These are phyloP conservation scores for Nymphalis io DNA, from an alignment of 1,140 invertebrate species.

Conservation along the genomic window DNA sequence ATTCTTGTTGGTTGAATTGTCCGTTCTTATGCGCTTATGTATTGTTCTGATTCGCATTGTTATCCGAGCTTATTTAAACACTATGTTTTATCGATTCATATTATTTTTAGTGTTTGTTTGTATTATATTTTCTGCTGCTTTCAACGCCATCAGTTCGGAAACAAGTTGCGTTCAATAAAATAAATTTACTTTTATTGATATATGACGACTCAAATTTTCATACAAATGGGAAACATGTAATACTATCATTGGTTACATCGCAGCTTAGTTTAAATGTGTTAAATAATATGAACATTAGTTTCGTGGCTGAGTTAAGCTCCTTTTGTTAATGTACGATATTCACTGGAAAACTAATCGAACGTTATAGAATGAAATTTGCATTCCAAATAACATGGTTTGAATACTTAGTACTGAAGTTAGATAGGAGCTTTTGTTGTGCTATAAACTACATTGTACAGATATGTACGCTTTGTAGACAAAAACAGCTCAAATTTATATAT, in stretches of 20 bases:
- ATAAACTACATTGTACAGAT: constrained; percentile 15
- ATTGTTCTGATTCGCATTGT: too few species aligned
- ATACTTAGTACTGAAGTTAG: constrained; percentile 5
- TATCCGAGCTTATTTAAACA: too few species aligned
- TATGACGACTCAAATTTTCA: too few species aligned
- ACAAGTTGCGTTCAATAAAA: too few species aligned
- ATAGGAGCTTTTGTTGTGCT: constrained; percentile 5
- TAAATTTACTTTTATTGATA: too few species aligned
- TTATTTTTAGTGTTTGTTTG: too few species aligned
- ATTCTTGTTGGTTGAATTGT: too few species aligned
- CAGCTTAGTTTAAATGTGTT: neutral
- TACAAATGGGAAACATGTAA: neutral
- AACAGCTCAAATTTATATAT: neutral
- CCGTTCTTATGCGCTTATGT: too few species aligned
- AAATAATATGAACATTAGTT: constrained; percentile 7
- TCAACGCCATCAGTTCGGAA: too few species aligned
- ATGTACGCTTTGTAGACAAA: neutral
- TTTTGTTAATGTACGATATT: constrained; percentile 10
- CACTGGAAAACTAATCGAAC: constrained; percentile 15
- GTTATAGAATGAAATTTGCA: constrained; percentile 19
- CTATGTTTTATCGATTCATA: too few species aligned
- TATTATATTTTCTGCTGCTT: too few species aligned
- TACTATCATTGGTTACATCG: neutral
- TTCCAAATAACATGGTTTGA: constrained; percentile 17
- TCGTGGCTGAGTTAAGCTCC: neutral